Evolutionary conservation across 2,797 vertebrate species (phyloP), one percentile per base, ranked within the genome.

Genomic region (Atherinosoma microstoma): DNA sequence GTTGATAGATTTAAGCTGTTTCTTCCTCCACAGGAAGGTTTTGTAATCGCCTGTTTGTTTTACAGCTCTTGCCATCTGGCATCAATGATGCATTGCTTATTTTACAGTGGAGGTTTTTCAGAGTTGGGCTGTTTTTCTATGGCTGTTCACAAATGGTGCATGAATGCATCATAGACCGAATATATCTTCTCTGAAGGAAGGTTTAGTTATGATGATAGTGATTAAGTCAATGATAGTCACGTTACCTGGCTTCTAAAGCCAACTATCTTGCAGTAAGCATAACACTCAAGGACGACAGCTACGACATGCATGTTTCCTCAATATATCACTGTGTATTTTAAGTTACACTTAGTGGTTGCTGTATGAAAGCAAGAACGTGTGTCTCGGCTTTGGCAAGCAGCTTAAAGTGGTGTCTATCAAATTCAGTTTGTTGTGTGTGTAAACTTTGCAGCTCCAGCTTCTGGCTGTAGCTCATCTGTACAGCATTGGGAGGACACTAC

Each of bases 391-490:
- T 56, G 12, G 27, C 15, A 29, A 16, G 12, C 27, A 56, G 54
- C 15, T 56, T 8, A 30, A 18, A 5, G 24, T 57, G 27, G 27
- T 30, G 5, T n/a, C 7, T 7, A 49, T 22, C 9, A 11, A 2
- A 49, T 49, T 49, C 47, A 49, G 20, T 49, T 49, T 49, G n/a
- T 49, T n/a, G 47, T 61, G 42, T 40, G 66, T 34, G 60, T 63
- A 38, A 79, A 45, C 59, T 69, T 7, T 68, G 45, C 53, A 56
- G 13, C 60, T 54, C 30, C 27, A 27, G 22, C 56, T 79, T 45
- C 71, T 78, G 20, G 29, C 63, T 34, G 58, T 13, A 38, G 24
- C 40, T 38, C 20, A 45, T 74, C 35, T 75, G 53, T 18, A 2
- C 53, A 60, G 40, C 2, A 34, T 74, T 59, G 34, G 67, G 54